Conservation (phyloP, 2,113 vertebrate species). For the Camelus bactrianus region DNA sequence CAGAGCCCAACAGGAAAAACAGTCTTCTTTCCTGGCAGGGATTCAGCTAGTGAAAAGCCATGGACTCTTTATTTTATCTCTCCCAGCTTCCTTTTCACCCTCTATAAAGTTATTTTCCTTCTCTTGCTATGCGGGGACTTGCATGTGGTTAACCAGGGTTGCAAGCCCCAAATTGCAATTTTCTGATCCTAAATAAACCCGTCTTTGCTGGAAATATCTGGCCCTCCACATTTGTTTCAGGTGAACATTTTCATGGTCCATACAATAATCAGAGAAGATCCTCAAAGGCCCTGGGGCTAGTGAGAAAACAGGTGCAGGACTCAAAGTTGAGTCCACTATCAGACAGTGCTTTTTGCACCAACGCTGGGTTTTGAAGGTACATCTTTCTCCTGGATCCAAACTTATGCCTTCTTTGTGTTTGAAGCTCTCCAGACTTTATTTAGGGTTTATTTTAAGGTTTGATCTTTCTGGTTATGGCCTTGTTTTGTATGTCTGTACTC, state of each 20-base stretch:
- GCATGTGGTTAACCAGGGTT: neutral
- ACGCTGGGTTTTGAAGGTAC: neutral
- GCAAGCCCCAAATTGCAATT: neutral
- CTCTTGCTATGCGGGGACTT: neutral
- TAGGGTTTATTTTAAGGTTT: neutral
- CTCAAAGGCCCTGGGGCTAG: neutral
- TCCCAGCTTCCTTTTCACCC: neutral
- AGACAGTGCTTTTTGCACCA: neutral
- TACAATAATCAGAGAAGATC: neutral
- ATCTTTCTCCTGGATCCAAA: neutral
- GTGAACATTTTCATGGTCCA: neutral
- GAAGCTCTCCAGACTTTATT: neutral
- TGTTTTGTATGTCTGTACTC: neutral
- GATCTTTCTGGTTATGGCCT: neutral
- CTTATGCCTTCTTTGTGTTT: neutral
- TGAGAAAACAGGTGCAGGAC: neutral
- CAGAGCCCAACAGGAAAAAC: neutral
- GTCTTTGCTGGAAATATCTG: neutral
- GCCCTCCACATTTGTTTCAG: neutral
- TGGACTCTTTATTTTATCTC: neutral
- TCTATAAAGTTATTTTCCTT: neutral
- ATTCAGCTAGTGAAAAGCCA: neutral
- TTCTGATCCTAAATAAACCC: neutral
- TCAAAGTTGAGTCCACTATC: neutral
- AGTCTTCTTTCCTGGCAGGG: neutral